A percentile compares a stretch with the other conserved stretches of the same genome.
These are phyloP conservation scores for Sminthurides aquaticus DNA, from an alignment of 2,888 invertebrate genomes.

Conservation along the genomic window DNA sequence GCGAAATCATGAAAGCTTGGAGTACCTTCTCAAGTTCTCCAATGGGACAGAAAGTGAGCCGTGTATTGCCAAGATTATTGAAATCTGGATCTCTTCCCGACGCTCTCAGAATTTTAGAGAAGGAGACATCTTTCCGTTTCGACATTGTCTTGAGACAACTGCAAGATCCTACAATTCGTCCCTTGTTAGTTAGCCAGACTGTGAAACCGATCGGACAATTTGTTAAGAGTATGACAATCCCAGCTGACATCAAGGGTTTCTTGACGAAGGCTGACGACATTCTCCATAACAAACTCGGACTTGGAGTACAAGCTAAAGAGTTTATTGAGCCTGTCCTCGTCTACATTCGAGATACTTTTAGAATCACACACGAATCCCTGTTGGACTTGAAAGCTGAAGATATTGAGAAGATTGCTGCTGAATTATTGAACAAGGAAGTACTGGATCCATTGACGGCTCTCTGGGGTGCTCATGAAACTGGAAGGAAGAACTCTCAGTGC, in stretches of 20 bases:
- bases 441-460: constrained; percentile 33
- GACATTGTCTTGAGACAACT: constrained; percentile 36
- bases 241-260: constrained; percentile 36
- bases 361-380: constrained; percentile 36
- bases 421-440: constrained; percentile 40
- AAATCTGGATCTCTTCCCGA: constrained; percentile 38
- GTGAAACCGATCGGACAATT: constrained; percentile 39
- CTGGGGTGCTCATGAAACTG: constrained; percentile 35
- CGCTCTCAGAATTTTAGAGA: constrained; percentile 38
- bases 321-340: constrained; percentile 35
- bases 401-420: constrained; percentile 39
- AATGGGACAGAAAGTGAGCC: constrained; percentile 35
- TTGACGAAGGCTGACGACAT: constrained; percentile 35
- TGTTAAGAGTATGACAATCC: constrained; percentile 31
- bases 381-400: constrained; percentile 37
- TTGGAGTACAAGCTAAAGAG: constrained; percentile 34
- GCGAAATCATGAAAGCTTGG: constrained; percentile 34
- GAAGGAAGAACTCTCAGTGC: constrained; percentile 33
- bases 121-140: constrained; percentile 40
- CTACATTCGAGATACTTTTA: constrained; percentile 39
- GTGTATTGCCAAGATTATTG: constrained; percentile 38
- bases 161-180: constrained; percentile 32
- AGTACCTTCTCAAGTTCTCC: constrained; percentile 35
- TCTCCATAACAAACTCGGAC: constrained; percentile 38
- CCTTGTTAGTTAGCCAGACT: constrained; percentile 35